Conservation (phyloP, 2,888 invertebrate species). For the Pachliopta kotzebuea region DNA sequence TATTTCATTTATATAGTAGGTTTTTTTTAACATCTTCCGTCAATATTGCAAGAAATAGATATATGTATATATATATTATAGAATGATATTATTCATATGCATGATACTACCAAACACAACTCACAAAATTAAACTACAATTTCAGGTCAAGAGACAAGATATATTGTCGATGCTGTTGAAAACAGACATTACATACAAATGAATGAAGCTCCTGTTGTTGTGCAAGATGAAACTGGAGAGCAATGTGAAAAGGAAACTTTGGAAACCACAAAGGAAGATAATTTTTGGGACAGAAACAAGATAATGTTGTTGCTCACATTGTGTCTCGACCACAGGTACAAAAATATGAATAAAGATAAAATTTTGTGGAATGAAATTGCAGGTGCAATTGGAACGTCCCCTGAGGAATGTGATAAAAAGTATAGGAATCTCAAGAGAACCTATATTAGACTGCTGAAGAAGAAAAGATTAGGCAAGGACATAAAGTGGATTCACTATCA, state of each 20-base stretch:
- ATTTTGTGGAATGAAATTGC: conserved; percentile 58
- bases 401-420: conserved; percentile 64
- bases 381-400: conserved; percentile 49
- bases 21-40: too few relatives aligned
- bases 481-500: conserved; percentile 69
- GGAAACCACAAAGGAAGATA: conserved; percentile 48
- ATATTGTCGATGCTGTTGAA: conserved; percentile 55
- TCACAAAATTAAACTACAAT: conserved; percentile 37
- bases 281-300: conserved; percentile 66
- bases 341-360: conserved; percentile 50
- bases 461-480: conserved; percentile 62
- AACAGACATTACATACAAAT: conserved; percentile 57
- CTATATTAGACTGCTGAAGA: conserved; percentile 65
- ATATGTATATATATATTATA: too few relatives aligned
- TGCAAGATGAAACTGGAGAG: conserved; percentile 40
- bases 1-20: too few relatives aligned
- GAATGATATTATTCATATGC: too few relatives aligned
- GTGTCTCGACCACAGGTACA: conserved; percentile 55
- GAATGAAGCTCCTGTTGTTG: conserved; percentile 43
- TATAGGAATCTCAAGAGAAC: conserved; percentile 64
- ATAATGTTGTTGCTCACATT: conserved; percentile 58
- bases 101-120: too few relatives aligned
- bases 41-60: too few relatives aligned
- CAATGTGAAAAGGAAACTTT: conserved; percentile 39
- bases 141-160: conserved; percentile 58